These are phyloP conservation scores for Drosophila colorata DNA, from an alignment of 2,888 invertebrate genomes.

Conservation along the genomic window DNA sequence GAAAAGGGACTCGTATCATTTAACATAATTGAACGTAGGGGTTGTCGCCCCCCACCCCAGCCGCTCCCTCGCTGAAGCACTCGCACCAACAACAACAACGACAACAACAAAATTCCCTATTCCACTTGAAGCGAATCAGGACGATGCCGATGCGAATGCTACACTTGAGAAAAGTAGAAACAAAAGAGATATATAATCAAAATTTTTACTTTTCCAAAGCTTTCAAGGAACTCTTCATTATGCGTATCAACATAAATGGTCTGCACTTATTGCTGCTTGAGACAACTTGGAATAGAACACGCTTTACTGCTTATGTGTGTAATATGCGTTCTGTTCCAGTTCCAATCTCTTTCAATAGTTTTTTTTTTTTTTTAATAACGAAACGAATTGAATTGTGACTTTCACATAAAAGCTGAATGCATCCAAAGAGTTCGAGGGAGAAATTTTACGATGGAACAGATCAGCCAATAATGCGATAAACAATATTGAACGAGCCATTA, in stretches of 20 bases:
- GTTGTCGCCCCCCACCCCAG: not conserved
- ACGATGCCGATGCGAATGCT: conserved; percentile 22
- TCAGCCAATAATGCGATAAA: conserved; percentile 2
- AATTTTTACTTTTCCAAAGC: conserved; percentile 42
- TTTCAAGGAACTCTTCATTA: conserved; percentile 47
- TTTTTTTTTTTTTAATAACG: not conserved
- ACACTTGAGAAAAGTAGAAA: conserved; percentile 5
- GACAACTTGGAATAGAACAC: not conserved
- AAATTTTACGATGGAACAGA: not conserved
- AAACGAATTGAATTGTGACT: not conserved
- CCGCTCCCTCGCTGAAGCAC: conserved; percentile 5
- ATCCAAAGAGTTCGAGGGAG: not conserved
- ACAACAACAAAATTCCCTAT: conserved; percentile 20
- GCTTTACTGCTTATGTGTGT: not conserved
- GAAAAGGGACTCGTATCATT: conserved; percentile 27
- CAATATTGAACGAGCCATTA: conserved; percentile 8
- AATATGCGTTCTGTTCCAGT: too few relatives aligned
- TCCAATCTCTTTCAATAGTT: too few relatives aligned
- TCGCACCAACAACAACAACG: conserved; percentile 6
- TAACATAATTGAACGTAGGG: conserved; percentile 20
- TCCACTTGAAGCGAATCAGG: conserved; percentile 27
- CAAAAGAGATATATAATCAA: not conserved
- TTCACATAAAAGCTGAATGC: too few relatives aligned
- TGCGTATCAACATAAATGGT: conserved; percentile 13
- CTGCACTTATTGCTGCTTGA: not conserved